Percentiles rank a stretch among this genome's conserved stretches.
phyloP scores from a whole-genome alignment of 2,888 invertebrate species.

The Phortica okadai region DNA sequence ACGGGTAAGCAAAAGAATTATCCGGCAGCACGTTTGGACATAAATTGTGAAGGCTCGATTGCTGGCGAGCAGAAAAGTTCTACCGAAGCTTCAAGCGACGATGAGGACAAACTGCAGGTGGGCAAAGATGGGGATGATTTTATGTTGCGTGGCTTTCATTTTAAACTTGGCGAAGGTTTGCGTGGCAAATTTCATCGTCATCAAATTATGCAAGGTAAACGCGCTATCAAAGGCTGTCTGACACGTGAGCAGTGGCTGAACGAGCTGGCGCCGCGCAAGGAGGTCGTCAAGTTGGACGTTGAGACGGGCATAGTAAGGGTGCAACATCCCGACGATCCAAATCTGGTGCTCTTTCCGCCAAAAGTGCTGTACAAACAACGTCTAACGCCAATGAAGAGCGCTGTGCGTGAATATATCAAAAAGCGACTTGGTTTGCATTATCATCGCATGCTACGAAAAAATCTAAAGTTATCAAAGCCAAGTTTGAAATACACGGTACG shows the following conservation, averaged over 20 bases:
- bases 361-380: slow-evolving; percentile 48
- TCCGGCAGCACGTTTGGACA: slow-evolving; percentile 59
- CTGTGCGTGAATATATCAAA: slow-evolving; percentile 55
- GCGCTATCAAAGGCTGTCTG: slow-evolving; percentile 66
- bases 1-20: slow-evolving; percentile 59
- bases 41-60: slow-evolving; percentile 59
- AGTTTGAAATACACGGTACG: slow-evolving; percentile 64
- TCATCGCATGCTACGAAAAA: slow-evolving; percentile 63
- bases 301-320: slow-evolving; percentile 63
- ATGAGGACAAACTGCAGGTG: slow-evolving; percentile 71
- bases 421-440: slow-evolving; percentile 69
- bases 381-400: slow-evolving; percentile 49
- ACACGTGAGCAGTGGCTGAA: slow-evolving; percentile 74
- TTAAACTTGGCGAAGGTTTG: slow-evolving; percentile 66
- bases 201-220: slow-evolving; percentile 57
- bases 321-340: slow-evolving; percentile 65
- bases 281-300: slow-evolving; percentile 63
- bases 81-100: slow-evolving; percentile 71
- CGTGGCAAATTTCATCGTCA: slow-evolving; percentile 68
- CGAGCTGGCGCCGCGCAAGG: slow-evolving; percentile 65
- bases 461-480: slow-evolving; percentile 68
- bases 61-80: slow-evolving; percentile 49
- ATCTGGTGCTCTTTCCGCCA: slow-evolving; percentile 65
- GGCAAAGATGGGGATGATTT: slow-evolving; percentile 67
- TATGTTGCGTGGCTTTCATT: slow-evolving; percentile 73